Evolutionary conservation across 2,797 vertebrate species (phyloP).

Genomic region (Cyprinella venusta): DNA sequence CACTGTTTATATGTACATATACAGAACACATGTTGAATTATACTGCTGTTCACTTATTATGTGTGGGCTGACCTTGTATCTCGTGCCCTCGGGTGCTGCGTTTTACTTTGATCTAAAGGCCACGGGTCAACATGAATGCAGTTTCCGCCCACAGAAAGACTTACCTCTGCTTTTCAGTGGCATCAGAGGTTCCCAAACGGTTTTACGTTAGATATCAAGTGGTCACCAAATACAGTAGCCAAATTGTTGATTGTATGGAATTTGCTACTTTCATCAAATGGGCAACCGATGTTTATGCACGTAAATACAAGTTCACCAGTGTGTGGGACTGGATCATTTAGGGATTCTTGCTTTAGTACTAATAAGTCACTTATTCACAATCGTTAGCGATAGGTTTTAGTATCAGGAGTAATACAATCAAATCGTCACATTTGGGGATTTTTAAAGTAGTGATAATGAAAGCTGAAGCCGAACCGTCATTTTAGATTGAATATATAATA

Average conservation of each 20-base stretch:
- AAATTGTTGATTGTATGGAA: not conserved
- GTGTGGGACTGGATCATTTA: not conserved
- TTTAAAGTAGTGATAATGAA: not conserved
- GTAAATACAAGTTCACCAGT: not conserved
- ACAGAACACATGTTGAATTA: not conserved
- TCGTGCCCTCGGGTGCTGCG: not conserved
- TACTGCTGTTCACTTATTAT: not conserved
- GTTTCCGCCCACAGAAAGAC: conserved; percentile 29
- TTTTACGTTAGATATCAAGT: not conserved
- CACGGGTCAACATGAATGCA: conserved; percentile 27
- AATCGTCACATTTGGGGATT: not conserved
- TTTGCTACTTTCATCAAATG: not conserved
- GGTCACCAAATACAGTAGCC: not conserved
- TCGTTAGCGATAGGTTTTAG: not conserved
- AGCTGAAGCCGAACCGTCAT: not conserved
- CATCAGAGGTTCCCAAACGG: not conserved
- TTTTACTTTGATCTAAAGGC: conserved; percentile 24
- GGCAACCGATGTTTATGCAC: not conserved
- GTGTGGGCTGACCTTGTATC: conserved; percentile 11
- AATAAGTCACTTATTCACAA: not conserved
- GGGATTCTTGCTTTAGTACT: not conserved
- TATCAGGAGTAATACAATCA: not conserved
- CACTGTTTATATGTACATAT: not conserved
- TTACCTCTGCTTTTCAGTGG: conserved; percentile 9
- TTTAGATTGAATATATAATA: not conserved